Conservation (phyloP, 2,797 vertebrate genomes). For the Malacoraja senta region DNA sequence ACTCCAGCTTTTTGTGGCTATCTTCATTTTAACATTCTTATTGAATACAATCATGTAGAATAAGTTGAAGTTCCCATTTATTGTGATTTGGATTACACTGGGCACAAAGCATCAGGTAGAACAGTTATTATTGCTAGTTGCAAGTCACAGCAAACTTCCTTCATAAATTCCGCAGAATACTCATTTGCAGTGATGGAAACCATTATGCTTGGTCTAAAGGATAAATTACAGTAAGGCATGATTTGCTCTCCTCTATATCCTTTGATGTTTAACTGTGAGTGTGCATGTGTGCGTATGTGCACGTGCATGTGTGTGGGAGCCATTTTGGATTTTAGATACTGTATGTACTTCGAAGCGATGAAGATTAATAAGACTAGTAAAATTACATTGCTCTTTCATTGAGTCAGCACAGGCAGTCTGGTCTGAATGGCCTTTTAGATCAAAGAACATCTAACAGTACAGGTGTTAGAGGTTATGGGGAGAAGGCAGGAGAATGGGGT, state of each 20-base stretch:
- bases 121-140: not conserved
- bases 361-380: not conserved
- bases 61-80: not conserved
- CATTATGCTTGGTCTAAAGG: not conserved
- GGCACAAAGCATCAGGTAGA: not conserved
- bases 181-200: not conserved
- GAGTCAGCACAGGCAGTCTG: not conserved
- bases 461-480: no score
- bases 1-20: no score
- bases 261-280: no score
- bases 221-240: not conserved
- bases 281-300: not conserved
- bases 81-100: not conserved
- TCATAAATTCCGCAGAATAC: not conserved
- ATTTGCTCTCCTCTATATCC: not conserved
- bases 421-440: not conserved
- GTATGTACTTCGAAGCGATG: not conserved
- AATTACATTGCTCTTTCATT: not conserved
- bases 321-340: not conserved
- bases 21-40: not conserved
- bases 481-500: no score
- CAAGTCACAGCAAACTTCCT: not conserved
- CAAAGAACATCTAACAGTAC: no score
- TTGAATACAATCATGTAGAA: not conserved
- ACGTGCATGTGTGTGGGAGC: not conserved